Conservation (phyloP, 2,113 vertebrate species). For the Atractosteus spatula region DNA sequence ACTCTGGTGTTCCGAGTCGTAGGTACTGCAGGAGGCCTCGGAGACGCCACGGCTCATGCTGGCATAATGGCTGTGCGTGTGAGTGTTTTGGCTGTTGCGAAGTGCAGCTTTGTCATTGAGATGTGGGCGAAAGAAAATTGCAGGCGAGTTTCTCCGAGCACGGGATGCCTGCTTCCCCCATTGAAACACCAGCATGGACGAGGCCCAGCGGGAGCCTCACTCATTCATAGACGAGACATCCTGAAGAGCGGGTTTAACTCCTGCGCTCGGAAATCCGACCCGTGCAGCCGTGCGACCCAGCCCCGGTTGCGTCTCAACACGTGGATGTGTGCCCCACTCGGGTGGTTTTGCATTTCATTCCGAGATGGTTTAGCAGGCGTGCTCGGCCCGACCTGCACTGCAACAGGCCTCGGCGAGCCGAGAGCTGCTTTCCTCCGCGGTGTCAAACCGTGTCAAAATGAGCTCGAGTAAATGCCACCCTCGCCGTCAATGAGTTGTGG, state of each 20-base stretch:
- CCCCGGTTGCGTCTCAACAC: background rate
- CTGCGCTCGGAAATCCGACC: background rate
- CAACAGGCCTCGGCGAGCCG: constrained; percentile 48
- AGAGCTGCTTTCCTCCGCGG: constrained; percentile 26
- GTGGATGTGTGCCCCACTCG: constrained; percentile 25
- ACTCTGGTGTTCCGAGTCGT: constrained; percentile 22
- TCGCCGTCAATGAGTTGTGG: no score
- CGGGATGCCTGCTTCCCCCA: constrained; percentile 26
- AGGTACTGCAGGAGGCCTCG: constrained; percentile 39
- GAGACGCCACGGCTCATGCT: constrained; percentile 33
- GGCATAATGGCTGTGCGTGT: background rate
- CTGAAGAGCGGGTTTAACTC: background rate
- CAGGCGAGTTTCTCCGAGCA: background rate
- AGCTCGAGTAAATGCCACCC: no score
- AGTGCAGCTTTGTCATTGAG: constrained; percentile 46
- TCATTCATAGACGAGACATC: constrained; percentile 49
- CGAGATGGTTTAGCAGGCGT: constrained; percentile 30
- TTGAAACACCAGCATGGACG: constrained; percentile 58
- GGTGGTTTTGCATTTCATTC: constrained; percentile 5
- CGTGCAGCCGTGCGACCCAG: background rate
- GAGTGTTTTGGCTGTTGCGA: background rate
- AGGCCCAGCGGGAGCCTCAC: constrained; percentile 44
- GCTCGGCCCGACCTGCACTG: constrained; percentile 58
- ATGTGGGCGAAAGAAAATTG: constrained; percentile 28
- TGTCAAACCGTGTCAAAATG: background rate